A percentile compares a stretch with the other conserved stretches of the same genome.
Conservation (phyloP, 2,888 invertebrate species). For the Zaprionus lineosus region DNA sequence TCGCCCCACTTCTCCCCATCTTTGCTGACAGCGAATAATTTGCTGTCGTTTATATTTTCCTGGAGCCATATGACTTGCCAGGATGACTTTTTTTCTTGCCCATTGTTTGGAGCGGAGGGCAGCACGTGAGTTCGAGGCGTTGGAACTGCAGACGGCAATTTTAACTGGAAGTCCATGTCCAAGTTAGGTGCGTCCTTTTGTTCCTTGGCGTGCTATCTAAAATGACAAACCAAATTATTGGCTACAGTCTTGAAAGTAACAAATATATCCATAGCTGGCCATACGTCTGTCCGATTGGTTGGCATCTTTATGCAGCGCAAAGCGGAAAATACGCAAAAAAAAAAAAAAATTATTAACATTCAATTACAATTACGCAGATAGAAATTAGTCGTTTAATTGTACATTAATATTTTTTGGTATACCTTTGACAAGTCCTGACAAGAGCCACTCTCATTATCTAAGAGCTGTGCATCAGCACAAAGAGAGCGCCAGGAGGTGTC, state of each 20-base stretch:
- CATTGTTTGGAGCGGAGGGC: constrained; percentile 30
- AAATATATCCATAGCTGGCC: constrained; percentile 4
- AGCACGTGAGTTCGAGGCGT: constrained; percentile 36
- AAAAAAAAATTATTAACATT: no score
- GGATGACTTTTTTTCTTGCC: constrained; percentile 28
- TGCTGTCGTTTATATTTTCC: constrained; percentile 54
- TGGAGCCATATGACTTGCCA: constrained; percentile 14
- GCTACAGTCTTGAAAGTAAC: background rate
- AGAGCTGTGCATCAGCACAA: constrained; percentile 12
- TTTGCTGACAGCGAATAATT: constrained; percentile 62
- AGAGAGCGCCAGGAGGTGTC: constrained; percentile 16
- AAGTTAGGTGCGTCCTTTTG: constrained; percentile 27
- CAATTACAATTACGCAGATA: no score
- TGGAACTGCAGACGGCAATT: constrained; percentile 19
- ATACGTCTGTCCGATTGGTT: background rate
- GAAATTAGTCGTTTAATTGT: no score
- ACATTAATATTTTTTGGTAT: no score
- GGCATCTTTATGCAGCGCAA: no score
- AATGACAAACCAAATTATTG: constrained; percentile 45
- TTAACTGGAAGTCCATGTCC: background rate
- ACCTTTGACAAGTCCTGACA: no score
- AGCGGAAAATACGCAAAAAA: no score
- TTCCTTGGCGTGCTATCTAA: constrained; percentile 27
- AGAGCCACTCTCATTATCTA: no score
- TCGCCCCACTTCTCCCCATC: no score